Conservation (phyloP, 2,888 invertebrate species). For the Leptothorax acervorum region DNA sequence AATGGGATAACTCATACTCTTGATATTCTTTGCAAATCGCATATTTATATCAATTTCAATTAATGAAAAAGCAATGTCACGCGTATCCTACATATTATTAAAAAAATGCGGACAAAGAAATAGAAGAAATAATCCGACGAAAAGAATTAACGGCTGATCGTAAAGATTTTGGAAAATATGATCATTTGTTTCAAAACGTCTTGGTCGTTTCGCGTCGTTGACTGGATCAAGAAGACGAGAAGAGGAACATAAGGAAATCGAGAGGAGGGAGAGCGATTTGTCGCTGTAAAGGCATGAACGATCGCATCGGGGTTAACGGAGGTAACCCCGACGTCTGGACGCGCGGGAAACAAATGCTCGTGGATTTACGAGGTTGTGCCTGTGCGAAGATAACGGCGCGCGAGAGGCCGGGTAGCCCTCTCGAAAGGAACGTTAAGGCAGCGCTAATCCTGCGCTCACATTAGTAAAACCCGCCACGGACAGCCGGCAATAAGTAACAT, state of each 20-base stretch:
- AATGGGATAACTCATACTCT: conserved; percentile 12
- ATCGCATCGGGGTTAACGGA: conserved; percentile 79
- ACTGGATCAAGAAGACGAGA: conserved; percentile 5
- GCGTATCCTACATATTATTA: neutral
- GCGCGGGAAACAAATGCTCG: conserved; percentile 78
- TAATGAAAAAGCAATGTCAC: neutral
- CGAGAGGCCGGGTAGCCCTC: conserved; percentile 19
- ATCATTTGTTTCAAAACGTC: neutral
- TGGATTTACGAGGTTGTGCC: conserved; percentile 74
- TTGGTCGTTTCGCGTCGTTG: neutral
- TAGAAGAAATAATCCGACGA: neutral
- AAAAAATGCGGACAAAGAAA: neutral
- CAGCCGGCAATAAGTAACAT: conserved; percentile 75
- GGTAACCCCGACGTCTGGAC: conserved; percentile 76
- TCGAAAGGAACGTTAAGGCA: conserved; percentile 58
- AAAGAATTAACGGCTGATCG: neutral
- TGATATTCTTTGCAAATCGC: neutral
- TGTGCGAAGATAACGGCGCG: conserved; percentile 69
- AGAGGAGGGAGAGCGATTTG: conserved; percentile 69
- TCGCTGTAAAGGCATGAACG: conserved; percentile 78
- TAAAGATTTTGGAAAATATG: neutral
- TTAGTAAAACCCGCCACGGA: conserved; percentile 79
- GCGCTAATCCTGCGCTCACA: conserved; percentile 80
- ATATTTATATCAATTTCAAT: neutral
- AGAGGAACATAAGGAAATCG: neutral